Evolutionary conservation across 2,888 invertebrate species (phyloP), one percentile per base, ranked within the genome.

Genomic region (Aproaerema taeniolella): DNA sequence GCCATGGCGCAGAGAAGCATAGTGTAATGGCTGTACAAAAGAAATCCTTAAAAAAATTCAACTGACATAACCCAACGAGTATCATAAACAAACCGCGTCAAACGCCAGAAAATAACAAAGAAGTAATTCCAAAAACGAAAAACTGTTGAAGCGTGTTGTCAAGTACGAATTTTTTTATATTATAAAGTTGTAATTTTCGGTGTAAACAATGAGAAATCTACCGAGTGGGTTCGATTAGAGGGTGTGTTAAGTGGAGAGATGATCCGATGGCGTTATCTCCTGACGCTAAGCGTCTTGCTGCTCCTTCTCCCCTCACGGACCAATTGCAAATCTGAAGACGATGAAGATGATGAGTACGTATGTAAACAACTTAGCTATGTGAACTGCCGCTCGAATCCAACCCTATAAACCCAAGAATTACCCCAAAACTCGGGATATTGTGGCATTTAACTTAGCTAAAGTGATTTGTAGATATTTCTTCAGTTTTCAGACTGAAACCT

Each of bases 181-280:
- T 55, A 56, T 53, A 50, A 52, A 50, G 50, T 51, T 41, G 49
- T 46, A 43, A 55, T 51, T 50, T 64, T 76, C 72, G 53, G 61
- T 62, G 58, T 49, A 48, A 65, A 81, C 75, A 74, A 83, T 83
- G 83, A 70, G 61, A 82, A 82, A 82, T 76, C 57, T 58, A 64
- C 60, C 53, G 78, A 73, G 68, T 66, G 47, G 40, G 48, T 47
- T 53, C 47, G 58, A 56, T 49, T 64, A 67, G 55, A 57, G 50
- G 45, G 11, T 9, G 16, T 11, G 13, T 37, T 12, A 2, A 12
- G 17, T 52, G 49, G 52, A 69, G 67, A 62, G 51, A 83, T 82
- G 85, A 66, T 81, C 40, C 67, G 72, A 58, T 82, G 81, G 81
- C 67, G 76, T 69, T 64, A 50, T 42, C 69, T 67, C 50, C 45